Evolutionary conservation across 2,888 invertebrate species (phyloP).

Genomic region (Charanyca ferruginea): DNA sequence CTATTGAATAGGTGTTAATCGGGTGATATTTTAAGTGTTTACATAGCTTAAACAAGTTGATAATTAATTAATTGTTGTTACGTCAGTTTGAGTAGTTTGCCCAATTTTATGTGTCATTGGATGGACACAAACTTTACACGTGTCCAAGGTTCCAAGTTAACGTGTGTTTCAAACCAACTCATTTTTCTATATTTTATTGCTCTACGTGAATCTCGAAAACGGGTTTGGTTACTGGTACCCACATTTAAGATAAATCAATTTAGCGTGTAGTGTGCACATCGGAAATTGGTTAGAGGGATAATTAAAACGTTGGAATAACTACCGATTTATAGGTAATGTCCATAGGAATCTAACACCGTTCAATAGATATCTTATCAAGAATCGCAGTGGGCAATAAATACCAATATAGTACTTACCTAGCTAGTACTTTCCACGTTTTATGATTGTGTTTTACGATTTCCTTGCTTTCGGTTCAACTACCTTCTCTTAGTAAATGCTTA

Average conservation of each 20-base stretch:
- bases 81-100: constrained; percentile 50
- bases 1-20: constrained; percentile 12
- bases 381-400: constrained; percentile 38
- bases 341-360: constrained; percentile 24
- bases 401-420: constrained; percentile 6
- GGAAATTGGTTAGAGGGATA: constrained; percentile 41
- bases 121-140: constrained; percentile 67
- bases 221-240: constrained; percentile 46
- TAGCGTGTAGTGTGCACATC: constrained; percentile 30
- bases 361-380: constrained; percentile 40
- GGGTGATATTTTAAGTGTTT: constrained; percentile 34
- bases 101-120: constrained; percentile 51
- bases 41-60: constrained; percentile 33
- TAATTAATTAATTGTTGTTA: constrained; percentile 57
- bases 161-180: constrained; percentile 43
- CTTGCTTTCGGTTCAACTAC: constrained; percentile 47
- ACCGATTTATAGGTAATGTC: constrained; percentile 40
- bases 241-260: constrained; percentile 50
- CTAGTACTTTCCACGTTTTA: constrained; percentile 36
- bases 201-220: constrained; percentile 62
- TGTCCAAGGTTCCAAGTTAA: constrained; percentile 68
- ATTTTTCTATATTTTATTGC: constrained; percentile 62
- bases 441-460: constrained; percentile 55
- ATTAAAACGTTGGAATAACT: constrained; percentile 48
- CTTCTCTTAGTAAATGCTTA: constrained; percentile 36